These are phyloP conservation scores for Hemitrygon akajei DNA, from an alignment of 2,797 vertebrate genomes.

Conservation along the genomic window DNA sequence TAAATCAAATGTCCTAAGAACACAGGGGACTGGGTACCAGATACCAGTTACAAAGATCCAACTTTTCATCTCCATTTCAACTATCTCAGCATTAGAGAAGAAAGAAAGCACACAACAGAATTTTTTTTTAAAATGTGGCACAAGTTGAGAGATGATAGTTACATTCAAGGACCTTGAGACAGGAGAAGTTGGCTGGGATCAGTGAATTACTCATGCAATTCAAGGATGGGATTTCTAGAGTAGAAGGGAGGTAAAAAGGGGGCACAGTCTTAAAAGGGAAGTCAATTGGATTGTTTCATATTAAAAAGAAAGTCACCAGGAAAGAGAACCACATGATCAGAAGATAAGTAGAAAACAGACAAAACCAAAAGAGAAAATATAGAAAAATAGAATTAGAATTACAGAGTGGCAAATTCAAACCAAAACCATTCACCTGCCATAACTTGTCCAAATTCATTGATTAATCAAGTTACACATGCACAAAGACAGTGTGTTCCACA, in stretches of 20 bases:
- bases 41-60: not conserved
- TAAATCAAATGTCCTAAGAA: not conserved
- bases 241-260: too few relatives aligned
- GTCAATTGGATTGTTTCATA: not conserved
- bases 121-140: not conserved
- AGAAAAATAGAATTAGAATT: not conserved
- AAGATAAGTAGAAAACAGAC: not conserved
- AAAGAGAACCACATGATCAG: not conserved
- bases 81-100: not conserved
- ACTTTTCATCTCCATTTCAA: not conserved
- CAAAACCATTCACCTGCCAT: not conserved
- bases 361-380: not conserved
- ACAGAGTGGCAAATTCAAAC: not conserved
- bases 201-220: not conserved
- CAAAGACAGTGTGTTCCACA: not conserved
- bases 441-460: not conserved
- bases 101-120: not conserved
- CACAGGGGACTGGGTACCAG: not conserved
- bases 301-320: not conserved
- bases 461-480: not conserved
- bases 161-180: not conserved
- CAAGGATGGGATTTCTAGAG: not conserved
- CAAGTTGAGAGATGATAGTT: not conserved
- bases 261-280: not conserved
- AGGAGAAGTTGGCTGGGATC: not conserved